Evolutionary conservation across 2,113 vertebrate species (phyloP).

Genomic region (Cromileptes altivelis): DNA sequence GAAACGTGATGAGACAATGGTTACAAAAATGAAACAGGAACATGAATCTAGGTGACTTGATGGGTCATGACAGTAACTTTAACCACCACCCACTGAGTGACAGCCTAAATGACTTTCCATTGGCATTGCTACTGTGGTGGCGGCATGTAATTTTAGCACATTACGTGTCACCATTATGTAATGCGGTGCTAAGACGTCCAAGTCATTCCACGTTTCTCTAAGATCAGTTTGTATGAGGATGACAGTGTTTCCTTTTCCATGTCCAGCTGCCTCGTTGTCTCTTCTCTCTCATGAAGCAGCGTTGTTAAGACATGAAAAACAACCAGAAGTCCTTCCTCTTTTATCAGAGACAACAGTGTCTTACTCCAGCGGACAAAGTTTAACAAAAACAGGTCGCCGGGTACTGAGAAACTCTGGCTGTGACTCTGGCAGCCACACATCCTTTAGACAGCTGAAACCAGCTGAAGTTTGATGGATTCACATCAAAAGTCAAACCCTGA

Average conservation of each 20-base stretch:
- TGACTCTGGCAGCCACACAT: background rate
- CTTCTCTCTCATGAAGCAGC: background rate
- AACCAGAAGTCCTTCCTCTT: background rate
- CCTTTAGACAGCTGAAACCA: slow-evolving; percentile 6
- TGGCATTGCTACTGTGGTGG: too few species aligned
- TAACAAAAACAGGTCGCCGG: background rate
- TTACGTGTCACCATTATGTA: too few species aligned
- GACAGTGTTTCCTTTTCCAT: background rate
- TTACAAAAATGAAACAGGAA: too few species aligned
- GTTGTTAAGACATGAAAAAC: slow-evolving; percentile 5
- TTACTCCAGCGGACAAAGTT: slow-evolving; percentile 26
- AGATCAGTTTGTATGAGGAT: too few species aligned
- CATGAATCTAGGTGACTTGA: too few species aligned
- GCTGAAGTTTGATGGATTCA: slow-evolving; percentile 12
- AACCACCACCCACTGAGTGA: too few species aligned
- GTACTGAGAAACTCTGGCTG: background rate
- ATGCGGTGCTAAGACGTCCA: too few species aligned
- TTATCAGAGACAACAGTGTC: slow-evolving; percentile 26
- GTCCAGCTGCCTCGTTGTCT: slow-evolving; percentile 1
- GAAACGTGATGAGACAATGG: too few species aligned
- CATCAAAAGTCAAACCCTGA: background rate
- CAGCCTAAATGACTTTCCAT: too few species aligned
- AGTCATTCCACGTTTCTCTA: too few species aligned
- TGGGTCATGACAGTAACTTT: too few species aligned
- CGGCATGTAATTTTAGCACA: too few species aligned